phyloP scores from a whole-genome alignment of 2,888 invertebrate genomes.

The Cancer borealis region DNA sequence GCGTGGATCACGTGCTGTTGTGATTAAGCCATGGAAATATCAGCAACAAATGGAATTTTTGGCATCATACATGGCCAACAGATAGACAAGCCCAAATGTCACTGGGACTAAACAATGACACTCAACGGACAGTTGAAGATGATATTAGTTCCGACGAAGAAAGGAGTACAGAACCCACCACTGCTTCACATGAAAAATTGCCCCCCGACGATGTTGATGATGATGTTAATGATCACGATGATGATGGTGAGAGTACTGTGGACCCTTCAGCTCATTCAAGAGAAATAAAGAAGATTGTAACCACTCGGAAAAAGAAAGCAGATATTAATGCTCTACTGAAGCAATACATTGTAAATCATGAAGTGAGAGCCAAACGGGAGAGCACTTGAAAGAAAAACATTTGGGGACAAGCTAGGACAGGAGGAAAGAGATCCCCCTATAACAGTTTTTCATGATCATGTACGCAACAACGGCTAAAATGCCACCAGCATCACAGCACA shows the following conservation, averaged over 20 bases:
- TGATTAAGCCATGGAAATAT: constrained; percentile 47
- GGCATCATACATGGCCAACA: constrained; percentile 50
- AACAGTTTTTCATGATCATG: constrained; percentile 50
- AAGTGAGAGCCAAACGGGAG: constrained; percentile 36
- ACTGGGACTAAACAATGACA: constrained; percentile 36
- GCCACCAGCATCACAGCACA: constrained; percentile 52
- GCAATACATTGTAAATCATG: constrained; percentile 15
- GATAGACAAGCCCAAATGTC: constrained; percentile 53
- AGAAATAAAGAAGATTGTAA: constrained; percentile 46
- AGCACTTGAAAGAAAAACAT: constrained; percentile 27
- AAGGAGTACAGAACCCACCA: constrained; percentile 13
- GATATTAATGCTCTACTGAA: constrained; percentile 15
- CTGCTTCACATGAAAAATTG: constrained; percentile 47
- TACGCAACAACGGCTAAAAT: constrained; percentile 54
- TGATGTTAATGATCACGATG: constrained; percentile 47
- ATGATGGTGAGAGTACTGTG: constrained; percentile 52
- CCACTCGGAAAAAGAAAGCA: constrained; percentile 29
- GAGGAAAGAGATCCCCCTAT: constrained; percentile 47
- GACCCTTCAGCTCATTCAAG: constrained; percentile 50
- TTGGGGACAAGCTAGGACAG: constrained; percentile 17
- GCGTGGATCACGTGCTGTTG: not conserved
- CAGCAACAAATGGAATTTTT: constrained; percentile 11
- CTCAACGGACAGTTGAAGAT: constrained; percentile 44
- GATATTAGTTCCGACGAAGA: constrained; percentile 53
- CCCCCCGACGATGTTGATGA: not conserved